phyloP scores from a whole-genome alignment of 2,113 vertebrate genomes.

The Sinocyclocheilus rhinocerous region DNA sequence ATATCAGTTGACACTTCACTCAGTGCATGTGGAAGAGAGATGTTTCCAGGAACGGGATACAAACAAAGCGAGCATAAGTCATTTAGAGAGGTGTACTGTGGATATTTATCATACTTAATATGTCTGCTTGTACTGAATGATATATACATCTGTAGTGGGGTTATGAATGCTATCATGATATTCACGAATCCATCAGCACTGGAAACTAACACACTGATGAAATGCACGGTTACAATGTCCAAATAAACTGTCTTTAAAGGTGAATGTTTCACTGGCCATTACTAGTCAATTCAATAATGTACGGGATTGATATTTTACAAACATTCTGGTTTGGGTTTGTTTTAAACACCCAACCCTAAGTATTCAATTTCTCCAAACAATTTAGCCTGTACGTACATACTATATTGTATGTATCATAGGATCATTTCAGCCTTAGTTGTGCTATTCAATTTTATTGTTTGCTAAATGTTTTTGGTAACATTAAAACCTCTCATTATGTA shows the following conservation, averaged over 20 bases:
- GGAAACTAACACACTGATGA: background rate
- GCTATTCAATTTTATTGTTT: background rate
- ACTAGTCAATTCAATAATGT: background rate
- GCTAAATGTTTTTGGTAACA: background rate
- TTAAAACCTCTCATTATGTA: background rate
- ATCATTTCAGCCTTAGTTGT: background rate
- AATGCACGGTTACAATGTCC: background rate
- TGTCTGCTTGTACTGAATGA: slow-evolving; percentile 39
- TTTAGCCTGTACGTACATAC: background rate
- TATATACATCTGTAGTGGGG: slow-evolving; percentile 22
- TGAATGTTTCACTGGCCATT: background rate
- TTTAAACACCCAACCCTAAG: background rate
- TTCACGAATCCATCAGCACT: background rate
- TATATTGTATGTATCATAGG: background rate
- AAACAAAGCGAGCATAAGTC: background rate
- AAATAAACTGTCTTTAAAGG: background rate
- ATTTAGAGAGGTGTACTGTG: background rate
- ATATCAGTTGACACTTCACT: slow-evolving; percentile 12
- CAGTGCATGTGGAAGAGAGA: background rate
- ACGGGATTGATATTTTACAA: background rate
- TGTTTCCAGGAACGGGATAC: background rate
- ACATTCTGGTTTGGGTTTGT: background rate
- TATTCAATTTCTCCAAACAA: background rate
- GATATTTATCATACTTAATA: slow-evolving; percentile 28
- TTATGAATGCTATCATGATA: slow-evolving; percentile 1